phyloP scores from a whole-genome alignment of 2,113 vertebrate genomes.

The Pterophyllum scalare region DNA sequence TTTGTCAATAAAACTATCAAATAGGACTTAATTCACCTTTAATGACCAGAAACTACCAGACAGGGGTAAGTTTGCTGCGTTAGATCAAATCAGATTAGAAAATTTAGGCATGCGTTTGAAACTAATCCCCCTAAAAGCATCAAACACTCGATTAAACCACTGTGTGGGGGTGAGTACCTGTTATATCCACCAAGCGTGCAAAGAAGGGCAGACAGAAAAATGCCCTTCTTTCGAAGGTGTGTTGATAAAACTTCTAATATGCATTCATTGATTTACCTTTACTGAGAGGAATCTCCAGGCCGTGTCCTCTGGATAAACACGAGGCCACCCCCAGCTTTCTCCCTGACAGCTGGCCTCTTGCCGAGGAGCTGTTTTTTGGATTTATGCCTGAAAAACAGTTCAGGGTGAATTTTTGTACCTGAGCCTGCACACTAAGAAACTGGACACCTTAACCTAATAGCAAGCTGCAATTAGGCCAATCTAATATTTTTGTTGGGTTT shows the following conservation, averaged over 20 bases:
- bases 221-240: neutral
- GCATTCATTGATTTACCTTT: slow-evolving; percentile 42
- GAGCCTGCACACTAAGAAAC: neutral
- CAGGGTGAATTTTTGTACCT: neutral
- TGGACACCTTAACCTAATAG: neutral
- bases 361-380: slow-evolving; percentile 80
- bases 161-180: neutral
- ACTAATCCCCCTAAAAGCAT: neutral
- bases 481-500: neutral
- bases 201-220: neutral
- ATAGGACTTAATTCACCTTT: neutral
- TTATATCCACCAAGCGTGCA: neutral
- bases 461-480: neutral
- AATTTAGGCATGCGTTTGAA: neutral
- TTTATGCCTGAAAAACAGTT: slow-evolving; percentile 82
- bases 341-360: slow-evolving; percentile 61
- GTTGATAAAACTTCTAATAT: neutral
- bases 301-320: slow-evolving; percentile 69
- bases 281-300: slow-evolving; percentile 73
- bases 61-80: neutral
- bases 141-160: neutral
- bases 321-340: slow-evolving; percentile 75
- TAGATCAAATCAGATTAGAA: neutral
- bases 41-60: neutral
- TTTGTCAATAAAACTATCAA: neutral